These are phyloP conservation scores for Coleophora flavipennella DNA, from an alignment of 2,888 invertebrate genomes.

Conservation along the genomic window DNA sequence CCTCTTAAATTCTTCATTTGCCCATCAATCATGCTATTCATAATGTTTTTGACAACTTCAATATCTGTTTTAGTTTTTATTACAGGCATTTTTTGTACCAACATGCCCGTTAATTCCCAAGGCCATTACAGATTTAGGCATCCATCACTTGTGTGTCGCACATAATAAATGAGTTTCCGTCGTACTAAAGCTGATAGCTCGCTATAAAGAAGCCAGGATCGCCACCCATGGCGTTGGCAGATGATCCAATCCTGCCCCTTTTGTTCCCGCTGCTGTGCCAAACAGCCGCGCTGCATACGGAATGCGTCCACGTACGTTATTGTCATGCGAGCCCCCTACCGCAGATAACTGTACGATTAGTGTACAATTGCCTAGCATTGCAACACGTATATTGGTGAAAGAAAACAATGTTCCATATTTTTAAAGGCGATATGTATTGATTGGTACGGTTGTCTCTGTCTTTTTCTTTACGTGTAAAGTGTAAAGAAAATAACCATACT, in stretches of 20 bases:
- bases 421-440: too few relatives aligned
- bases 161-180: not conserved
- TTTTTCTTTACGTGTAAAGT: too few relatives aligned
- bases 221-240: slow-evolving; percentile 54
- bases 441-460: too few relatives aligned
- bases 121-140: too few relatives aligned
- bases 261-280: slow-evolving; percentile 51
- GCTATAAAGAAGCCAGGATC: slow-evolving; percentile 14
- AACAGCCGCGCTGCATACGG: slow-evolving; percentile 49
- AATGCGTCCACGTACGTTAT: slow-evolving; percentile 33
- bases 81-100: too few relatives aligned
- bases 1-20: too few relatives aligned
- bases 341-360: slow-evolving; percentile 29
- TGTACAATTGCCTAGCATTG: slow-evolving; percentile 20
- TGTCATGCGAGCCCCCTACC: slow-evolving; percentile 40
- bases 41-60: too few relatives aligned
- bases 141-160: too few relatives aligned
- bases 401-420: not conserved
- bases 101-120: too few relatives aligned
- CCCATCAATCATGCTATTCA: too few relatives aligned
- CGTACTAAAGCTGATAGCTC: slow-evolving; percentile 1
- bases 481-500: too few relatives aligned
- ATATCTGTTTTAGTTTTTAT: too few relatives aligned
- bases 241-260: slow-evolving; percentile 49
- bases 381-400: slow-evolving; percentile 7